Conservation (phyloP, 1,140 invertebrate genomes). For the Phenacoccus solenopsis region DNA sequence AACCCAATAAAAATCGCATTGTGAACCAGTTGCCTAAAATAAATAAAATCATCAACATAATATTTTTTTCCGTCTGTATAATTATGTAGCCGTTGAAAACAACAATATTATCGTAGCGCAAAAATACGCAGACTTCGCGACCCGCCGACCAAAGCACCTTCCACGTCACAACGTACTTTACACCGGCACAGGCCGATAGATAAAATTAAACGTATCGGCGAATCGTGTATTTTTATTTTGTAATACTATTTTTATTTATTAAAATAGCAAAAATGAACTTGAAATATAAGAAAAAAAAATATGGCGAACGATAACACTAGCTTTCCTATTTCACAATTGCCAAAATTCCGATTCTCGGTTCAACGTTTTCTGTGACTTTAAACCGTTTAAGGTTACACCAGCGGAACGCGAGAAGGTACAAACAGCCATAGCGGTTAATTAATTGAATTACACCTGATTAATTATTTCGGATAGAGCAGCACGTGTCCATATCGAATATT, state of each 20-base stretch:
- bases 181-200: background rate
- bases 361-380: background rate
- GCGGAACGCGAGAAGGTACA: background rate
- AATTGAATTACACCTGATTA: conserved; percentile 3
- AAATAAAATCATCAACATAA: too few relatives aligned
- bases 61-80: too few relatives aligned
- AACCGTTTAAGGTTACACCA: background rate
- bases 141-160: too few relatives aligned
- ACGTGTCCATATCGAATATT: background rate
- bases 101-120: too few relatives aligned
- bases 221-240: background rate
- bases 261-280: background rate
- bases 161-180: too few relatives aligned
- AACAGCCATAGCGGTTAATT: background rate
- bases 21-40: too few relatives aligned
- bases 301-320: background rate
- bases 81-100: too few relatives aligned
- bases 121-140: too few relatives aligned
- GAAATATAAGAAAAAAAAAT: too few relatives aligned
- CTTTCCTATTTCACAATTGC: background rate
- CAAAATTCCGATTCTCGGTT: background rate
- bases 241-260: background rate
- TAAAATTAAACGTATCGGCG: background rate
- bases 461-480: background rate
- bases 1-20: too few relatives aligned